phyloP scores from a whole-genome alignment of 2,113 vertebrate genomes.

The Ovibos moschatus region DNA sequence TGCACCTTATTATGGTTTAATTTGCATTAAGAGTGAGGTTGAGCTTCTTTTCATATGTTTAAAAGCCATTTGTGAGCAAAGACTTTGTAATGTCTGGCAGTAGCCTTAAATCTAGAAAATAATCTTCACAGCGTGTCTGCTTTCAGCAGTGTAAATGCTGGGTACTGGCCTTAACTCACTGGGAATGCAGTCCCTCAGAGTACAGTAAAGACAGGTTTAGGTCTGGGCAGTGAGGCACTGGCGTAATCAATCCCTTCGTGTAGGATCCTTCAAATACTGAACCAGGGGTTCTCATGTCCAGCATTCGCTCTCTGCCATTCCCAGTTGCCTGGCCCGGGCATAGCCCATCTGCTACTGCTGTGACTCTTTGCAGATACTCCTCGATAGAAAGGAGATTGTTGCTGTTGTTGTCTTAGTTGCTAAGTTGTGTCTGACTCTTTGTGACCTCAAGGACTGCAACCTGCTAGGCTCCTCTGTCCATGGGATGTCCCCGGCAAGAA shows the following conservation, averaged over 20 bases:
- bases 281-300: neutral
- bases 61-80: conserved; percentile 62
- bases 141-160: neutral
- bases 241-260: neutral
- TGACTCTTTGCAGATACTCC: neutral
- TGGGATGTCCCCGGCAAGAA: neutral
- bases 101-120: conserved; percentile 50
- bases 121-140: neutral
- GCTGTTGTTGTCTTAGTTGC: neutral
- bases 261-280: neutral
- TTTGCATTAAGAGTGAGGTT: conserved; percentile 50
- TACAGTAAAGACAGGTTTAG: neutral
- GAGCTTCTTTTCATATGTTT: conserved; percentile 58
- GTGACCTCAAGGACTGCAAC: neutral
- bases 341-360: neutral
- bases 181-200: neutral
- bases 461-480: neutral
- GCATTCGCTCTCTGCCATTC: neutral
- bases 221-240: neutral
- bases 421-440: neutral
- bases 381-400: conserved; percentile 3
- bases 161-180: neutral
- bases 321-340: neutral
- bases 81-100: conserved; percentile 40
- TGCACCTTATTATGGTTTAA: conserved; percentile 57